phyloP scores from a whole-genome alignment of 2,888 invertebrate species.

The Endotricha flammealis region DNA sequence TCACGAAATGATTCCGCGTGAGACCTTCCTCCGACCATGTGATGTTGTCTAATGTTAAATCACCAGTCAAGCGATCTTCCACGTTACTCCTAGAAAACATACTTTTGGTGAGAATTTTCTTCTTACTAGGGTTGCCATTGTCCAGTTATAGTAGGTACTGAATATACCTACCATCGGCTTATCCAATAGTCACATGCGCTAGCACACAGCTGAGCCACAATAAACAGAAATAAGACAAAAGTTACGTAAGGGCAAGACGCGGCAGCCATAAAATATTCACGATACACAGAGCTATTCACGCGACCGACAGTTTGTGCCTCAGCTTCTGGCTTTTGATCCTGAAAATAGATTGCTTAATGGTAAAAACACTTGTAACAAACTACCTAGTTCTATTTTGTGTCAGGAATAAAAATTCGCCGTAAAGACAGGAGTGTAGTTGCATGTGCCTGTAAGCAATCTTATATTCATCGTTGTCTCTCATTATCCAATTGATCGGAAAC shows the following conservation, averaged over 20 bases:
- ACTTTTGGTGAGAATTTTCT: too few relatives aligned
- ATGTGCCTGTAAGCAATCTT: too few relatives aligned
- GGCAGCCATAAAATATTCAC: conserved; percentile 58
- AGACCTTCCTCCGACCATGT: conserved; percentile 57
- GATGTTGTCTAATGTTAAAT: conserved; percentile 50
- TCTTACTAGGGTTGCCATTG: too few relatives aligned
- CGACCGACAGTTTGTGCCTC: conserved; percentile 56
- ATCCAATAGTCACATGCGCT: conserved; percentile 70
- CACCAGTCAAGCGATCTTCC: conserved; percentile 64
- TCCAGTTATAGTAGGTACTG: not conserved
- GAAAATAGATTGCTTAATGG: not conserved
- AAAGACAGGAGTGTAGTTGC: too few relatives aligned
- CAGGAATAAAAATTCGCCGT: too few relatives aligned
- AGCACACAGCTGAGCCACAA: conserved; percentile 78
- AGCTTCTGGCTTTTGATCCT: conserved; percentile 63
- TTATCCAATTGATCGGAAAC: too few relatives aligned
- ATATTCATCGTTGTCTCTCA: too few relatives aligned
- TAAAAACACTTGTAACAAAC: too few relatives aligned
- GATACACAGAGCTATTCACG: conserved; percentile 56
- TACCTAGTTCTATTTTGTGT: too few relatives aligned
- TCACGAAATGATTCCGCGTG: conserved; percentile 44
- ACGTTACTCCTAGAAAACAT: conserved; percentile 56
- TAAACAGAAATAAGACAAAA: conserved; percentile 49
- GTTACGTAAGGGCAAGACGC: conserved; percentile 41
- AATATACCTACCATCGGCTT: conserved; percentile 48